Base-by-base conservation (phyloP, 1,140 invertebrate genomes). In the Trichomalopsis sarcophagae region DNA sequence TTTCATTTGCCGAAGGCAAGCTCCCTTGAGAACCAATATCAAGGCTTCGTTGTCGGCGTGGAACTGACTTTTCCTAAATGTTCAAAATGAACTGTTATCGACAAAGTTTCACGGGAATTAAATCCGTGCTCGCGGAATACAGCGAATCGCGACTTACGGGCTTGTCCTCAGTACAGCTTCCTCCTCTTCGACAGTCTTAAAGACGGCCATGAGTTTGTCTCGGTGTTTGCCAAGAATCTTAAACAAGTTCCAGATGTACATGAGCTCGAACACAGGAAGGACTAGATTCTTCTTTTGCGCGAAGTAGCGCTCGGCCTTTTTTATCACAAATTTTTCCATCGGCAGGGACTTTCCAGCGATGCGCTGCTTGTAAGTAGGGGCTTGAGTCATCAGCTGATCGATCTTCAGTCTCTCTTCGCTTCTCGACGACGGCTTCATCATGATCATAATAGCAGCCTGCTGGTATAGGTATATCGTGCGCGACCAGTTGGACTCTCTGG, bases 281-380 rank as follows among this genome's bases (percentile, higher is more conserved):
- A 97, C 92, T 62, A 99, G 93, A 68, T 93, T 93, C 40, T 96
- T 95, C 71, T 96, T 95, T 92, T 98, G 97, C 55, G 94, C 93
- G 86, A 95, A 95, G 92, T 96, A 98, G 77, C 97, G 94, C 82
- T 96, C 95, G 27, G 97, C 95, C 90, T 98, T 98, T 89, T 96
- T 97, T 13, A 98, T 95, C 55, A 97, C 96, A 94, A 99, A 99
- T 90, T 99, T 99, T 92, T 99, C 98, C 95, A 99, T 97, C 21
- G 98, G 98, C 87, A 99, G 93, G 10, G 98, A 99, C 94, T 99
- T 99, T 0, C 98, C 98, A 50, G 98, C 98, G 82, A 99, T 98
- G 82, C 97, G 94, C 90, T 98, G 97, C 89, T 98, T 98, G 91
- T 96, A 96, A 73, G 94, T 94, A 10, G 98, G 97, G 27, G 97